Evolutionary conservation across 2,113 vertebrate genomes (phyloP).

Genomic region (Labeo catla): DNA sequence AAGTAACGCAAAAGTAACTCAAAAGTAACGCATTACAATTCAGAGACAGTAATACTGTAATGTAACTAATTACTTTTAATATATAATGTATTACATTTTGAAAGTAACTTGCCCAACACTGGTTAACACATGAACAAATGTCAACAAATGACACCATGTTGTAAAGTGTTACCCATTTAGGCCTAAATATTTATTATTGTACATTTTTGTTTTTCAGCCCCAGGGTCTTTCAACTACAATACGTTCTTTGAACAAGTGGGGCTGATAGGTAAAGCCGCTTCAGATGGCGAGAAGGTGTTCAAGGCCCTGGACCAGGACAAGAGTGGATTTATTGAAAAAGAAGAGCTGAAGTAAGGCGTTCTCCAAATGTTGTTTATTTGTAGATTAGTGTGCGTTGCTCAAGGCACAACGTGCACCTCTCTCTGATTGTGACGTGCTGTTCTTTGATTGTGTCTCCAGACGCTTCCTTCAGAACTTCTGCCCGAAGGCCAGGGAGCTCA

Average conservation of each 20-base stretch:
- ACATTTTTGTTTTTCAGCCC: constrained; percentile 61
- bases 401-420: neutral
- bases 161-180: too few species aligned
- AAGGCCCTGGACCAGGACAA: constrained; percentile 74
- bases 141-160: too few species aligned
- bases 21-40: too few species aligned
- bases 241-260: constrained; percentile 76
- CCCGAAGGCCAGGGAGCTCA: constrained; percentile 71
- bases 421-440: neutral
- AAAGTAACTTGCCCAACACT: too few species aligned
- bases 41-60: too few species aligned
- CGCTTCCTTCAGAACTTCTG: constrained; percentile 81
- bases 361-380: neutral
- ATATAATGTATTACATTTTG: too few species aligned
- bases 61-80: too few species aligned
- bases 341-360: constrained; percentile 77
- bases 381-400: neutral
- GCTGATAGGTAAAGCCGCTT: constrained; percentile 63
- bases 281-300: constrained; percentile 71
- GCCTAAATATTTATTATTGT: neutral
- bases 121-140: too few species aligned
- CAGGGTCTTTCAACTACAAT: constrained; percentile 74
- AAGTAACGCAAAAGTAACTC: too few species aligned
- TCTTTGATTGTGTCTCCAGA: constrained; percentile 58
- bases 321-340: constrained; percentile 79